A percentile compares a stretch with the other conserved stretches of the same genome.
These are phyloP conservation scores for Cranoglanis bouderius DNA, from an alignment of 2,113 vertebrate species.

Conservation along the genomic window DNA sequence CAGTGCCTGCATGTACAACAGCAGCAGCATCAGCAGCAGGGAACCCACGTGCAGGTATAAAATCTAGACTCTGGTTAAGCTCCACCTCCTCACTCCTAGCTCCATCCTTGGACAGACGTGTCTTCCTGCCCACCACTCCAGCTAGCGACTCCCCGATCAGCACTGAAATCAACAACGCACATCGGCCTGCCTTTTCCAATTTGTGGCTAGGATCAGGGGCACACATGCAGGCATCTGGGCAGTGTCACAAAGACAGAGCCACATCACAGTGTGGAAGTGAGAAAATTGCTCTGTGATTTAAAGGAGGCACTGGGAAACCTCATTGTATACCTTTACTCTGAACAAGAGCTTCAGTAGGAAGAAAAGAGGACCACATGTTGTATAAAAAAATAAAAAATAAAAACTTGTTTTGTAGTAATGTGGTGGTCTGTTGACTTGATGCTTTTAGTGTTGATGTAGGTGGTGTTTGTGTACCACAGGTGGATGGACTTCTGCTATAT, in stretches of 20 bases:
- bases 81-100: not conserved
- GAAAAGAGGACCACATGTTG: constrained; percentile 33
- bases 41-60: constrained; percentile 53
- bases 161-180: constrained; percentile 29
- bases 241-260: not conserved
- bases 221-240: not conserved
- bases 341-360: constrained; percentile 5
- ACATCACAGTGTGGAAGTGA: not conserved
- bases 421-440: constrained; percentile 13
- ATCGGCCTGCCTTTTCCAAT: not conserved
- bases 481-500: not conserved
- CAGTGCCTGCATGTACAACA: constrained; percentile 66
- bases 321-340: constrained; percentile 25
- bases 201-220: constrained; percentile 18
- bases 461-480: constrained; percentile 20
- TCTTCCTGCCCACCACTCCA: constrained; percentile 22
- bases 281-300: not conserved
- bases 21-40: constrained; percentile 20
- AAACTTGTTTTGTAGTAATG: constrained; percentile 7
- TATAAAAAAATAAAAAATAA: constrained; percentile 34
- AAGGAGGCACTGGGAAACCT: constrained; percentile 36
- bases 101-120: not conserved
- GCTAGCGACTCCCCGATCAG: constrained; percentile 27
- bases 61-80: not conserved
- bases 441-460: constrained; percentile 30